Base-by-base conservation (phyloP, 2,888 invertebrate species). In the Cheilosia variabilis region DNA sequence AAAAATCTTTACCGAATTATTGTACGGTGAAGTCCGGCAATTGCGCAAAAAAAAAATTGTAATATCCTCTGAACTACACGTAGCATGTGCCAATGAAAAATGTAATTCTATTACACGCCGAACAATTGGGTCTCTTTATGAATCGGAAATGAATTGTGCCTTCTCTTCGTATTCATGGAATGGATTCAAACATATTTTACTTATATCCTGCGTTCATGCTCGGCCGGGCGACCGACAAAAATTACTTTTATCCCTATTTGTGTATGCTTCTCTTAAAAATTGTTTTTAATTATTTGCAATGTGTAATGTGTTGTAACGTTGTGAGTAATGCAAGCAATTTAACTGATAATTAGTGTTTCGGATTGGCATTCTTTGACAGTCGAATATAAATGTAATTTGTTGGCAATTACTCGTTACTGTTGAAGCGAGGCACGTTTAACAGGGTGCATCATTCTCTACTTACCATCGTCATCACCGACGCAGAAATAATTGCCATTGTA, bases 121-220 rank as follows among this genome's bases (percentile, higher is more conserved):
- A 45, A n/a, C n/a, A n/a, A 47, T n/a, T n/a, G 9, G 17, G 7
- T 9, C 17, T n/a, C 6, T 47, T 17, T 17, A 17, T 47, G 45
- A 47, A 47, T 47, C 17, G 45, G 45, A 47, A 17, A 47, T 47
- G n/a, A 17, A 47, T 47, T n/a, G 45, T 9, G 45, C 45, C 45
- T 47, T 47, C n/a, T n/a, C 7, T 47, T n/a, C 7, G 17, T 2
- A 47, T 47, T n/a, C 45, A n/a, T n/a, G 45, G 9, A n/a, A 47
- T n/a, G 17, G 9, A 17, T 17, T n/a, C 2, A 9, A 17, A 9
- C 45, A 9, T 17, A 17, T 47, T 47, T 17, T 17, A 47, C 7
- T 7, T 17, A 17, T 45, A 45, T 17, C 17, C 7, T 31, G 31
- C 2, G 1, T 9, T 31, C 9, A 9, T 9, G 7, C 31, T 9